phyloP scores from a whole-genome alignment of 2,113 vertebrate genomes.

The Octodon degus region DNA sequence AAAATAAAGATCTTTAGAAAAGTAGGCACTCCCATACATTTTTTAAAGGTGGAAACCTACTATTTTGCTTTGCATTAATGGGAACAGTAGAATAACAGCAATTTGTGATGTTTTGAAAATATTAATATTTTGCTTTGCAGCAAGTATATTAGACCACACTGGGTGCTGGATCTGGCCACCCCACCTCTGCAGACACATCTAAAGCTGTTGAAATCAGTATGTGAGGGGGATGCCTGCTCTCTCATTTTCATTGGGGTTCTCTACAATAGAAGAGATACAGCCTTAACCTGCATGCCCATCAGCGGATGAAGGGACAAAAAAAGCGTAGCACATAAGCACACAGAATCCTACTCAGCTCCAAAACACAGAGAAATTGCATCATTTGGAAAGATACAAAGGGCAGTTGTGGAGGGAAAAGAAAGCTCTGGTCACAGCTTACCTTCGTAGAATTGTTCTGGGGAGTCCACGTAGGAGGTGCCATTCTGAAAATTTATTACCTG shows the following conservation, averaged over 20 bases:
- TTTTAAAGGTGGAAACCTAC: neutral
- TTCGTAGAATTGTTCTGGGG: too few species aligned
- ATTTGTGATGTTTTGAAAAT: neutral
- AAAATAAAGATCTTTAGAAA: neutral
- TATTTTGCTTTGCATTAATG: slow-evolving; percentile 1
- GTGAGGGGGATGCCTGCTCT: neutral
- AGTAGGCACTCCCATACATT: neutral
- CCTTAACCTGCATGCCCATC: neutral
- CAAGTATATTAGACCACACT: neutral
- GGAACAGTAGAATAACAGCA: neutral
- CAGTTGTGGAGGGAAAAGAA: neutral
- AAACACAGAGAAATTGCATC: neutral
- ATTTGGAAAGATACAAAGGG: neutral
- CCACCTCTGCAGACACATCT: neutral
- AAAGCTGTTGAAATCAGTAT: neutral
- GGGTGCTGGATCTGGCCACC: too few species aligned
- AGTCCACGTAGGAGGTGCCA: too few species aligned
- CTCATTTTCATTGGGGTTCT: neutral
- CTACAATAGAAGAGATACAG: neutral
- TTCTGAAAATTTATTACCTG: neutral
- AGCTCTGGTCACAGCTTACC: neutral
- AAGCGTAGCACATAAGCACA: neutral
- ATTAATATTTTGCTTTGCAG: neutral
- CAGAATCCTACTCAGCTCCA: neutral
- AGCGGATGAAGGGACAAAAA: neutral